Evolutionary conservation across 2,113 vertebrate species (phyloP).

Genomic region (Apodemus speciosus): DNA sequence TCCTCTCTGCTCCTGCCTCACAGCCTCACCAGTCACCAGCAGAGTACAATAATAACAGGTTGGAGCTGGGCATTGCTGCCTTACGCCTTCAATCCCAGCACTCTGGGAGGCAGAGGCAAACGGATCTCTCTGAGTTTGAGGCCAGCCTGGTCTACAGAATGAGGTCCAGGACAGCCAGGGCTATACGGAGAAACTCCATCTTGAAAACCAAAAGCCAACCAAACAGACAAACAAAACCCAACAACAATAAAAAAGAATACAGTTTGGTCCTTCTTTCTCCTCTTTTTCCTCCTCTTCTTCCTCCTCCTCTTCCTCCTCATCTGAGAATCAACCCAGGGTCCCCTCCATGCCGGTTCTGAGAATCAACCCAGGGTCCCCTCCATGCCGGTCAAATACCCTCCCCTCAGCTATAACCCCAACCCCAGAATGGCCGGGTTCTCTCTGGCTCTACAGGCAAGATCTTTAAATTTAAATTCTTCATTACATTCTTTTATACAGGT

Average conservation of each 20-base stretch:
- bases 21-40: neutral
- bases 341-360: neutral
- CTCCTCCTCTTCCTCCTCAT: neutral
- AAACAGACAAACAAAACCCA: neutral
- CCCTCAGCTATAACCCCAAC: neutral
- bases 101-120: neutral
- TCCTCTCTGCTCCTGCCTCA: neutral
- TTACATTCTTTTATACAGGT: neutral
- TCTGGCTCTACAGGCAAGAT: neutral
- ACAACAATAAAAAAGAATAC: neutral
- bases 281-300: neutral
- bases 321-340: neutral
- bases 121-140: neutral
- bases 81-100: neutral
- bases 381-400: neutral
- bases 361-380: neutral
- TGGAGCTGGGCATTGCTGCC: neutral
- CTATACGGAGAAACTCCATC: neutral
- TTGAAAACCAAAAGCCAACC: neutral
- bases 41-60: neutral
- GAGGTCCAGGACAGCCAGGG: neutral
- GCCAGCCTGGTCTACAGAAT: neutral
- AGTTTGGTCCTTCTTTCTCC: neutral
- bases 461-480: slow-evolving; percentile 6
- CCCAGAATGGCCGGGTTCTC: neutral